Base-by-base conservation (phyloP, 2,888 invertebrate species). In the Protodeltote pygarga region DNA sequence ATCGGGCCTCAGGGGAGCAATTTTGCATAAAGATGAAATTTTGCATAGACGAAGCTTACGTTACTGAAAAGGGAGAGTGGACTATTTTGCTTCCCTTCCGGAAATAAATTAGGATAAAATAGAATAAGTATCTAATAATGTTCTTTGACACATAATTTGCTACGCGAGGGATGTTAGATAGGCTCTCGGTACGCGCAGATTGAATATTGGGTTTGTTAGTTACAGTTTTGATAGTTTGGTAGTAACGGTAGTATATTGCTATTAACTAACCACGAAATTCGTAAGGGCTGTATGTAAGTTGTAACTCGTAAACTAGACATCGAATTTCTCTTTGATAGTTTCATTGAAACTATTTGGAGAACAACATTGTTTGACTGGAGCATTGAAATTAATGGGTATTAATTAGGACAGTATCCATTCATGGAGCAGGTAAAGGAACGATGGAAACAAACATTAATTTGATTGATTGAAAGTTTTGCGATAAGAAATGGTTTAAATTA, bases 1-100 rank as follows among this genome's bases (percentile, higher is more conserved):
- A 61, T 48, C 33, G 41, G 25, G 33, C 42, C 37, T 38, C 67
- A 34, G 15, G 64, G 60, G 68, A 50, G 19, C 31, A 15, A 59
- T 63, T 45, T 40, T 38, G 52, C 46, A 52, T 62, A 49, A 49
- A 52, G 29, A 49, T 52, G 31, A 39, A 38, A 34, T 54, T 60
- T 50, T 54, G 31, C 31, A 49, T 37, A 44, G 28, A 40, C 19
- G 15, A 21, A 19, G 25, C 33, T 32, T 24, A 13, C 24, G 39
- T 19, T 17, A n/a, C 10, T 1, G 6, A 23, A 16, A 16, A 50
- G 29, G 25, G 27, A 45, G 24, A 38, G 35, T 8, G 14, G 23
- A 21, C 9, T 46, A 24, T 5, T 39, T 44, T 46, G 8, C 13
- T 4, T 21, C 15, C 2, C 4, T 11, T 35, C 10, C 9, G 4